phyloP scores from a whole-genome alignment of 2,797 vertebrate species.

The Takifugu ocellatus region DNA sequence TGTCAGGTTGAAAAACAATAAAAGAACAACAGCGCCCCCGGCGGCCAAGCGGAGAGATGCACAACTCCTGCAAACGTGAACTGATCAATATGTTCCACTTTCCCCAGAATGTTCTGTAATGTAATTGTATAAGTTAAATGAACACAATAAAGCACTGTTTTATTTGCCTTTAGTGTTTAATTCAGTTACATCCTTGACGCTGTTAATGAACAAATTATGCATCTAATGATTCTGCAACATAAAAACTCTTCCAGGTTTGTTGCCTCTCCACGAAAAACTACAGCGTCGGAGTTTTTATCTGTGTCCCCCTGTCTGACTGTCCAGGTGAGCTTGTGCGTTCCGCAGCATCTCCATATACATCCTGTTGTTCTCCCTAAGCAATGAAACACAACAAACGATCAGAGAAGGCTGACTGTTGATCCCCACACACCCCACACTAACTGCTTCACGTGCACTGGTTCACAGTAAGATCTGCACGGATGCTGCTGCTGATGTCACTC shows the following conservation, averaged over 20 bases:
- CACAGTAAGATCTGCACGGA: background rate
- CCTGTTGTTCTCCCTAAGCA: constrained; percentile 65
- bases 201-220: no score
- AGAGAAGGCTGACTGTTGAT: background rate
- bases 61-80: no score
- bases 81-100: no score
- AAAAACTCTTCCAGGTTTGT: no score
- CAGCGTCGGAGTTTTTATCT: constrained; percentile 18
- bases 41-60: no score
- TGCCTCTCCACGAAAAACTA: no score
- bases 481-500: constrained; percentile 34
- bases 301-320: constrained; percentile 48
- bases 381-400: background rate
- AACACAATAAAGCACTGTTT: background rate
- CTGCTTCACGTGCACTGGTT: background rate
- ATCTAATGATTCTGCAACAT: no score
- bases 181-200: background rate
- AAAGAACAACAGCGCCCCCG: no score
- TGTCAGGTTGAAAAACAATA: no score
- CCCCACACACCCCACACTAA: no score
- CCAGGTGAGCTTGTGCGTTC: constrained; percentile 60
- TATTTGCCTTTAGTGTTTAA: background rate
- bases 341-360: constrained; percentile 70
- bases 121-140: background rate
- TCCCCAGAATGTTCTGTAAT: no score